phyloP scores from a whole-genome alignment of 2,797 vertebrate genomes.

The Malacoraja senta region DNA sequence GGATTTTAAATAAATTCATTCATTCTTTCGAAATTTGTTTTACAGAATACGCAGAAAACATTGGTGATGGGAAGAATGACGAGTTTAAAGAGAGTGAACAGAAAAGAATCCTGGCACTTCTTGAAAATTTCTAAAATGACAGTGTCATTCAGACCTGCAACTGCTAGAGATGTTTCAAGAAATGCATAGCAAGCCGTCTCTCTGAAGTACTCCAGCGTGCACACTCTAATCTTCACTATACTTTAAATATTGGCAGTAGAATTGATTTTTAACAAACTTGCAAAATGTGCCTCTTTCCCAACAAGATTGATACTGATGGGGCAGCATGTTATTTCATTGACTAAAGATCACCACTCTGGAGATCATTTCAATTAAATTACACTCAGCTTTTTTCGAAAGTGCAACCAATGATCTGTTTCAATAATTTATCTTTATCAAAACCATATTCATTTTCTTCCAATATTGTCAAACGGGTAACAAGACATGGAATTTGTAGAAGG shows the following conservation, averaged over 20 bases:
- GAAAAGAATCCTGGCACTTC: constrained; percentile 84
- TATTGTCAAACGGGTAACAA: background rate
- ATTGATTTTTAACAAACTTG: background rate
- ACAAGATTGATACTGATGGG: background rate
- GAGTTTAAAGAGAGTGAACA: constrained; percentile 86
- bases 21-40: constrained; percentile 40
- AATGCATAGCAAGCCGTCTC: background rate
- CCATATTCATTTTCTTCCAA: background rate
- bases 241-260: background rate
- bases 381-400: background rate
- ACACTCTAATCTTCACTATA: background rate
- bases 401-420: background rate
- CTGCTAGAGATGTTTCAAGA: background rate
- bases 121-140: constrained; percentile 76
- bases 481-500: background rate
- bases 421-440: background rate
- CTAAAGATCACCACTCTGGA: background rate
- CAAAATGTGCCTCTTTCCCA: background rate
- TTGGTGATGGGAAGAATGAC: constrained; percentile 83
- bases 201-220: background rate
- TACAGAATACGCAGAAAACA: constrained; percentile 89
- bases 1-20: background rate
- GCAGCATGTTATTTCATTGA: background rate
- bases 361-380: background rate
- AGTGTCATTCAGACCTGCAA: background rate